Percentiles rank a stretch among this genome's conserved stretches.
phyloP scores from a whole-genome alignment of 2,113 vertebrate genomes.

The Labeo catla region DNA sequence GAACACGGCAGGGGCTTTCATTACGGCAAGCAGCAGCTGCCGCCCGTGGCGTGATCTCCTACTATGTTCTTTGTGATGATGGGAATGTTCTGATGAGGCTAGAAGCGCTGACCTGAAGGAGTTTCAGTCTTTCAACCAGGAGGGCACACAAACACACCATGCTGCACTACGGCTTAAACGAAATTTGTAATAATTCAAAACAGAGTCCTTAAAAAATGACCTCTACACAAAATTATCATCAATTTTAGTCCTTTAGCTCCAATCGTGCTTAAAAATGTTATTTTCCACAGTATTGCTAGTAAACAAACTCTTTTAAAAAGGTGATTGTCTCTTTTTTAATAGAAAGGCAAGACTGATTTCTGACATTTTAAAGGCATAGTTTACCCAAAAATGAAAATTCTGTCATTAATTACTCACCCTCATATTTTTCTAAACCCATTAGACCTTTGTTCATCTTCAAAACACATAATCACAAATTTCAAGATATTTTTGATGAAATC shows the following conservation, averaged over 20 bases:
- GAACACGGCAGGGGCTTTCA: conserved; percentile 69
- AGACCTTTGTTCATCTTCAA: too few relatives aligned
- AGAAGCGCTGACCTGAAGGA: conserved; percentile 62
- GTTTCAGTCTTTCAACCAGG: conserved; percentile 50
- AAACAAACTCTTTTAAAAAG: neutral
- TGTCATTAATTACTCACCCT: too few relatives aligned
- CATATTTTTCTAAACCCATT: too few relatives aligned
- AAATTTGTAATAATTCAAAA: conserved; percentile 68
- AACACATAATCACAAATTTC: too few relatives aligned
- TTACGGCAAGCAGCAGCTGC: conserved; percentile 61
- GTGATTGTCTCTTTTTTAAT: neutral
- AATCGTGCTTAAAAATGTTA: neutral
- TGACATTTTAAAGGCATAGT: too few relatives aligned
- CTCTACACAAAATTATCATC: neutral
- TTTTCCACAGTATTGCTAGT: neutral
- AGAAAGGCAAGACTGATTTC: neutral
- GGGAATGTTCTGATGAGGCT: conserved; percentile 65
- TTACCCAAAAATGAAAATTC: too few relatives aligned
- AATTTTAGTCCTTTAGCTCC: neutral
- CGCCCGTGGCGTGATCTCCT: conserved; percentile 39
- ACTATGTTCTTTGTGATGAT: conserved; percentile 59
- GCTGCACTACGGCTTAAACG: conserved; percentile 63
- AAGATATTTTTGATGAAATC: too few relatives aligned
- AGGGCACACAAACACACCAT: conserved; percentile 51
- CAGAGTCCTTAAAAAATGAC: conserved; percentile 61